Evolutionary conservation across 2,113 vertebrate genomes (phyloP).

Genomic region (Pituophis catenifer): DNA sequence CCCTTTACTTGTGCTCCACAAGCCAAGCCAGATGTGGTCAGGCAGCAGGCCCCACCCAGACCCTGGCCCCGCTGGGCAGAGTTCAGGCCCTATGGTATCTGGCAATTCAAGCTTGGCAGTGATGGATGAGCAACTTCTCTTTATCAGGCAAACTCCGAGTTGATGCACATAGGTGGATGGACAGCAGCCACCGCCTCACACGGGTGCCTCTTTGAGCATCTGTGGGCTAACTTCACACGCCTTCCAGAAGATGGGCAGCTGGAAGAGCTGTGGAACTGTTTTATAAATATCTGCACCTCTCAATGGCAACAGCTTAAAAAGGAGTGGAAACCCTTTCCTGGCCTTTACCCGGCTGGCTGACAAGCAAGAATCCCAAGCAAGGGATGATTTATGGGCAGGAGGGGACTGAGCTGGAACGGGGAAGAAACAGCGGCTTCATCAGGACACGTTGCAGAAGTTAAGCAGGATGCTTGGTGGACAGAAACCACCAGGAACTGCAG

Average conservation of each 20-base stretch:
- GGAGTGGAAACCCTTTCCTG: constrained; percentile 68
- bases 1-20: not conserved
- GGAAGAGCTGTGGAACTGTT: constrained; percentile 12
- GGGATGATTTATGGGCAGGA: constrained; percentile 36
- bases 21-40: not conserved
- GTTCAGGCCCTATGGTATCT: not conserved
- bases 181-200: not conserved
- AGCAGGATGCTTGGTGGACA: not conserved
- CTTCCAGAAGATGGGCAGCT: not conserved
- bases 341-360: constrained; percentile 51
- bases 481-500: not conserved
- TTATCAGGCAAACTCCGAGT: too few relatives aligned
- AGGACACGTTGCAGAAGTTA: not conserved
- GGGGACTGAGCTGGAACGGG: constrained; percentile 14
- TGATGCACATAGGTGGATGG: not conserved
- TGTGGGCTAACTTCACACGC: not conserved
- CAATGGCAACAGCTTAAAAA: constrained; percentile 65
- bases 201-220: not conserved
- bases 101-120: not conserved
- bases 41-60: not conserved
- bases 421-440: not conserved
- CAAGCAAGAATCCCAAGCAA: constrained; percentile 10
- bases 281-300: constrained; percentile 43
- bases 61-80: not conserved
- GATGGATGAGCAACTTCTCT: not conserved